These are phyloP conservation scores for Therioaphis trifolii DNA, from an alignment of 2,888 invertebrate species.

Conservation along the genomic window DNA sequence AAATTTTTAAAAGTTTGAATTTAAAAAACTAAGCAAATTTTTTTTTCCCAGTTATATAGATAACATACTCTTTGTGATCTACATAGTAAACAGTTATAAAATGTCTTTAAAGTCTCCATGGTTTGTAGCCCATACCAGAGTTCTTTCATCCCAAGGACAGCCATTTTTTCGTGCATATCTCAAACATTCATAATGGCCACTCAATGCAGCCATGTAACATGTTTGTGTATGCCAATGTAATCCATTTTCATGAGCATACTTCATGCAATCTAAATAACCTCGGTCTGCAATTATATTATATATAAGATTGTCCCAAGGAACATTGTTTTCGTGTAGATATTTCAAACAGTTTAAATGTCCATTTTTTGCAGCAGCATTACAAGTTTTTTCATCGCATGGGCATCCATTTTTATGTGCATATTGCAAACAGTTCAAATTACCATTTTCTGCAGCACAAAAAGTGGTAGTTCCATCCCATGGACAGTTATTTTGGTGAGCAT, in stretches of 20 bases:
- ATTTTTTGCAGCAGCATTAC: not conserved
- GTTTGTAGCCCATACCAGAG: too few relatives aligned
- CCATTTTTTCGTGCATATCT: not conserved
- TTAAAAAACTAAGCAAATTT: too few relatives aligned
- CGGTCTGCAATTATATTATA: too few relatives aligned
- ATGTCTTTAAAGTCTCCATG: too few relatives aligned
- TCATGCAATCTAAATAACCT: not conserved
- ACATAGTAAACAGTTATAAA: too few relatives aligned
- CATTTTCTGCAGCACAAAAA: not conserved
- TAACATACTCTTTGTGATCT: too few relatives aligned
- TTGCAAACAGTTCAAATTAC: not conserved
- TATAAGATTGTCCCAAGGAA: too few relatives aligned
- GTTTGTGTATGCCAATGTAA: not conserved
- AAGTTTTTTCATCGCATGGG: not conserved
- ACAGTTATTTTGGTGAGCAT: not conserved
- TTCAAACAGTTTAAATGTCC: not conserved
- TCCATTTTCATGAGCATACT: conserved; percentile 7
- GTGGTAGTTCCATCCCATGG: not conserved
- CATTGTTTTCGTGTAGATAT: too few relatives aligned
- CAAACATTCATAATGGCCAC: not conserved
- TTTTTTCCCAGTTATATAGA: too few relatives aligned
- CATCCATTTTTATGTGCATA: not conserved
- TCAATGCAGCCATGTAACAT: not conserved
- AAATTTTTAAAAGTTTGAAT: too few relatives aligned
- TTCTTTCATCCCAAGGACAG: conserved; percentile 8